These are phyloP conservation scores for Nannoperca australis DNA, from an alignment of 2,797 vertebrate species.

Conservation along the genomic window DNA sequence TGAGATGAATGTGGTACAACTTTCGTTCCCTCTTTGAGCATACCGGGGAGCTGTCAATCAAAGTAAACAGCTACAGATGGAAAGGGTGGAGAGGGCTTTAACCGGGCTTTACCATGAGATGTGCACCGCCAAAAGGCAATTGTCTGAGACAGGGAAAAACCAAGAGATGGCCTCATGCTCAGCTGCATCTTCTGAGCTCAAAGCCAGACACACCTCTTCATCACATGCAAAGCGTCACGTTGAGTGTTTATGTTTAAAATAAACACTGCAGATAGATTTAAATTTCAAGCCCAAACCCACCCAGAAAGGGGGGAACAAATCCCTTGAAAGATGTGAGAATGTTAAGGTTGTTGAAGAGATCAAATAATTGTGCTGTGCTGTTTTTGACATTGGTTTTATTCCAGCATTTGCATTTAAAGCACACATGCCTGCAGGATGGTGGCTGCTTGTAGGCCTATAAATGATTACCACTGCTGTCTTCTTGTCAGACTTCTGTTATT, in stretches of 20 bases:
- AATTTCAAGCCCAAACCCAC: conserved; percentile 42
- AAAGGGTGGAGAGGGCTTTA: conserved; percentile 59
- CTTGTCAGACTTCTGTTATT: not conserved
- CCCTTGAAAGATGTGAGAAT: conserved; percentile 40
- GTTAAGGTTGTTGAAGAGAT: conserved; percentile 45
- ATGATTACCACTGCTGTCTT: conserved; percentile 5
- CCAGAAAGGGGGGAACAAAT: not conserved
- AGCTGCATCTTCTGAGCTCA: conserved; percentile 57
- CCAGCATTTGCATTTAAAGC: conserved; percentile 34
- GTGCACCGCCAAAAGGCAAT: conserved; percentile 58
- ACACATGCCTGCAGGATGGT: conserved; percentile 9
- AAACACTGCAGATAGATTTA: conserved; percentile 56
- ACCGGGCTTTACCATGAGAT: conserved; percentile 55
- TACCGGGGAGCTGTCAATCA: conserved; percentile 68
- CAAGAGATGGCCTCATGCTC: conserved; percentile 66
- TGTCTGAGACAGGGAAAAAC: conserved; percentile 59
- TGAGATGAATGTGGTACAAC: conserved; percentile 43
- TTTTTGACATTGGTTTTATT: conserved; percentile 46
- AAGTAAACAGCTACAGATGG: conserved; percentile 75
- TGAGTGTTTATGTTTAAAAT: conserved; percentile 53
- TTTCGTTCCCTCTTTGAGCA: conserved; percentile 54
- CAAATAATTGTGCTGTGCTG: conserved; percentile 32
- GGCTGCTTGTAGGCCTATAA: not conserved
- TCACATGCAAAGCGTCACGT: conserved; percentile 51
- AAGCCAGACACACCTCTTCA: conserved; percentile 54